Percentiles rank a stretch among this genome's conserved stretches.
phyloP scores from a whole-genome alignment of 2,888 invertebrate genomes.

The Atherix ibis region DNA sequence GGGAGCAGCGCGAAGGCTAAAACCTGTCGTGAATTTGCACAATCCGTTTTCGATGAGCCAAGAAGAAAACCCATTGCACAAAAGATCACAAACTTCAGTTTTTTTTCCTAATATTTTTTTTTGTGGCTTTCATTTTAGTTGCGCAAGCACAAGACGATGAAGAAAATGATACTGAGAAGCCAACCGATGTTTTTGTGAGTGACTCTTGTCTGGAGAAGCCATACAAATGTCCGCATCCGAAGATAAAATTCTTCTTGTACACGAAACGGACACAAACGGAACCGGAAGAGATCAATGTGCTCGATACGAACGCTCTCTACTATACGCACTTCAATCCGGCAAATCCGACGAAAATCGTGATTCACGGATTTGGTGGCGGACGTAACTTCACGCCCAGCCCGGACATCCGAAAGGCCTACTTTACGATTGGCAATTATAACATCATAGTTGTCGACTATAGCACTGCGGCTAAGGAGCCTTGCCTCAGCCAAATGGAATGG shows the following conservation, averaged over 20 bases:
- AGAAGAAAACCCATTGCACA: too few species aligned
- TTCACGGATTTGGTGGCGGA: constrained; percentile 84
- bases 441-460: constrained; percentile 78
- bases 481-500: constrained; percentile 61
- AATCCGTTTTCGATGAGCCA: too few species aligned
- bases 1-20: too few species aligned
- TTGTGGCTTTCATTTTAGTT: too few species aligned
- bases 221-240: constrained; percentile 64
- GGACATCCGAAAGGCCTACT: constrained; percentile 70
- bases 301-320: constrained; percentile 51
- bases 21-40: too few species aligned
- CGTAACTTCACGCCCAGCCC: constrained; percentile 68
- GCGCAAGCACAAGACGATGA: constrained; percentile 16
- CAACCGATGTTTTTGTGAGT: constrained; percentile 57
- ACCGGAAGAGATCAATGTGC: constrained; percentile 55
- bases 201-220: constrained; percentile 69
- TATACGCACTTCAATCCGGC: constrained; percentile 60
- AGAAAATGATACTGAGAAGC: constrained; percentile 20
- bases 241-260: constrained; percentile 67
- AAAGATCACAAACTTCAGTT: too few species aligned
- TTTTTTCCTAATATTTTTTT: too few species aligned
- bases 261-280: constrained; percentile 63
- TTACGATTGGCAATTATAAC: constrained; percentile 63
- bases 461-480: constrained; percentile 63
- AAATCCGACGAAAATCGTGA: constrained; percentile 71